Percentiles rank a stretch among this genome's conserved stretches.
phyloP scores from a whole-genome alignment of 2,113 vertebrate species.

The Holacanthus passer region DNA sequence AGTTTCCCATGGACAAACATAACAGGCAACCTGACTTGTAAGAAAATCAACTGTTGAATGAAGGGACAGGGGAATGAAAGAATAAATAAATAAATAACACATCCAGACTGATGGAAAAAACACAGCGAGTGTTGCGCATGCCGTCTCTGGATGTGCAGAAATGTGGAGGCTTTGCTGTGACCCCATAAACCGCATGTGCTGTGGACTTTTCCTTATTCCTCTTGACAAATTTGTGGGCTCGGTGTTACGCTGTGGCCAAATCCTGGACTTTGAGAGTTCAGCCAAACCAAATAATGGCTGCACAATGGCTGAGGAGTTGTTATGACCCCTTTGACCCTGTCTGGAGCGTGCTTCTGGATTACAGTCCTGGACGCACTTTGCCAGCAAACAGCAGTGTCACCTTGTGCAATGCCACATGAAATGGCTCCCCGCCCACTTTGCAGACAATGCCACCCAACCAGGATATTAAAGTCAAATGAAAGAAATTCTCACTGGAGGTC shows the following conservation, averaged over 20 bases:
- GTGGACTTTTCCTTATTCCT: slow-evolving; percentile 56
- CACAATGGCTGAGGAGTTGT: slow-evolving; percentile 52
- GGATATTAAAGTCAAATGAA: slow-evolving; percentile 47
- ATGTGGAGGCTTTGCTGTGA: slow-evolving; percentile 69
- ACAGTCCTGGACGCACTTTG: slow-evolving; percentile 8
- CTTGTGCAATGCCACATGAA: slow-evolving; percentile 46
- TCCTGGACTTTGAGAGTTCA: slow-evolving; percentile 72
- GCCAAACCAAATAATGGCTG: slow-evolving; percentile 79
- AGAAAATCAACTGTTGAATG: slow-evolving; percentile 34
- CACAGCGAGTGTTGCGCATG: slow-evolving; percentile 59
- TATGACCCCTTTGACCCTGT: slow-evolving; percentile 65
- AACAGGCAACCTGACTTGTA: slow-evolving; percentile 21
- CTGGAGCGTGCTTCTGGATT: slow-evolving; percentile 52
- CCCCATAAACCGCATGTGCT: slow-evolving; percentile 71
- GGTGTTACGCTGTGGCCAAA: slow-evolving; percentile 60
- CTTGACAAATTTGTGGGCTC: slow-evolving; percentile 80
- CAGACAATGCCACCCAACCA: slow-evolving; percentile 28
- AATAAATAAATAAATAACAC: slow-evolving; percentile 60
- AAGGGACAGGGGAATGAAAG: neutral
- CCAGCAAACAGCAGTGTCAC: slow-evolving; percentile 36
- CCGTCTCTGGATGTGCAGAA: slow-evolving; percentile 62
- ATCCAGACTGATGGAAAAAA: slow-evolving; percentile 73
- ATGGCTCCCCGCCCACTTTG: slow-evolving; percentile 18
- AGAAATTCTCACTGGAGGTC: slow-evolving; percentile 48
- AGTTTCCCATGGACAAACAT: slow-evolving; percentile 30